Evolutionary conservation across 1,140 invertebrate species (phyloP).

Genomic region (Drosophila novamexicana): DNA sequence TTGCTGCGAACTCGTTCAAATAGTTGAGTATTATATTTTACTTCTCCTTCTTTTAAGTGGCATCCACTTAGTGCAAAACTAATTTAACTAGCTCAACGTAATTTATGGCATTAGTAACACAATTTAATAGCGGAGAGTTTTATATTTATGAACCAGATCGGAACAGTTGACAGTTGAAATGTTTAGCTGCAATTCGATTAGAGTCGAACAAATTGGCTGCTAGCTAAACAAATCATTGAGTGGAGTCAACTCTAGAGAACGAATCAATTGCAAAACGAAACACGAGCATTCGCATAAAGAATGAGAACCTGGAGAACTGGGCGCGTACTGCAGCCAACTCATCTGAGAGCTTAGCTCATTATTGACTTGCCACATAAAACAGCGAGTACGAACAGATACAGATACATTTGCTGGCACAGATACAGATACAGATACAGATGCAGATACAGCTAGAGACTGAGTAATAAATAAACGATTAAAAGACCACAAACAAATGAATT

Average conservation of each 20-base stretch:
- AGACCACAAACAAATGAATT: slow-evolving; percentile 52
- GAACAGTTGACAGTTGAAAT: slow-evolving; percentile 13
- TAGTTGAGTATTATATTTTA: not conserved
- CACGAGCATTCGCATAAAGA: slow-evolving; percentile 3
- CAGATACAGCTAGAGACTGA: slow-evolving; percentile 2
- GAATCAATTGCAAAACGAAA: slow-evolving; percentile 19
- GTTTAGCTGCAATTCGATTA: slow-evolving; percentile 25
- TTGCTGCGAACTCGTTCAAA: no score
- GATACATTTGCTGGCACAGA: not conserved
- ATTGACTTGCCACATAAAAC: not conserved
- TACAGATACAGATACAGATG: not conserved
- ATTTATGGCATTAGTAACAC: not conserved
- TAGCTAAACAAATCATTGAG: slow-evolving; percentile 4
- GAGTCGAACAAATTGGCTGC: slow-evolving; percentile 10
- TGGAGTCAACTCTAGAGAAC: not conserved
- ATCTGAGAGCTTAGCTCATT: slow-evolving; percentile 21
- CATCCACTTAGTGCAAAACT: not conserved
- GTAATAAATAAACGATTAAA: slow-evolving; percentile 80
- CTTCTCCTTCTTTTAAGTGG: not conserved
- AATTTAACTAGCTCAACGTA: not conserved
- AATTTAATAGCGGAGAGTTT: slow-evolving; percentile 7
- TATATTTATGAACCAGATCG: slow-evolving; percentile 1
- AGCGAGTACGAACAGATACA: not conserved
- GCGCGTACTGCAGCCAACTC: not conserved
- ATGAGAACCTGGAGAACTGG: slow-evolving; percentile 9